Evolutionary conservation across 1,140 invertebrate species (phyloP).

Genomic region (Drosophila pectinifera): DNA sequence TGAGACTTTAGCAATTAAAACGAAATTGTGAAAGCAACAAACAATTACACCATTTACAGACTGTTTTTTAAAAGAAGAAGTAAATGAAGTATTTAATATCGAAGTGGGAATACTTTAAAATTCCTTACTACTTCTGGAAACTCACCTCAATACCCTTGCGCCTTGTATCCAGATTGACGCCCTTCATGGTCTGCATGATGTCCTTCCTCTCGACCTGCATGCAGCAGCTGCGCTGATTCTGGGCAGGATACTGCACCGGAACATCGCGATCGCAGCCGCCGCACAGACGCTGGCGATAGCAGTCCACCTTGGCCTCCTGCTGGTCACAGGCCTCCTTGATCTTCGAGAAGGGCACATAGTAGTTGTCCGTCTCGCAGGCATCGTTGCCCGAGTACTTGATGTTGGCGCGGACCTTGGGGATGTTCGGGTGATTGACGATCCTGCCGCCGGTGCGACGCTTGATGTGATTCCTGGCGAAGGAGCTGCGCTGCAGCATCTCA

Average conservation of each 20-base stretch:
- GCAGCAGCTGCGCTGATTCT: constrained; percentile 62
- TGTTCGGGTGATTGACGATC: constrained; percentile 74
- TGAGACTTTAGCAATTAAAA: not conserved
- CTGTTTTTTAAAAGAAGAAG: not conserved
- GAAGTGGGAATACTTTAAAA: no score
- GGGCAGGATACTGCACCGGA: constrained; percentile 23
- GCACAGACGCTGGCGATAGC: constrained; percentile 63
- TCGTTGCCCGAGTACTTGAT: constrained; percentile 83
- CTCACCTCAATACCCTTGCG: constrained; percentile 82
- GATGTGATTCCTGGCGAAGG: constrained; percentile 73
- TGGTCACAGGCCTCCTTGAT: constrained; percentile 67
- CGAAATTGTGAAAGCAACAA: no score
- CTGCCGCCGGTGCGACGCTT: constrained; percentile 70
- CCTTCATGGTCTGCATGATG: constrained; percentile 74
- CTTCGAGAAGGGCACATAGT: constrained; percentile 76
- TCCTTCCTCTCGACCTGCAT: constrained; percentile 75
- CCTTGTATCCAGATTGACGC: constrained; percentile 71
- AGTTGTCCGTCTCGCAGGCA: constrained; percentile 65
- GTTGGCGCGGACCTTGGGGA: constrained; percentile 79
- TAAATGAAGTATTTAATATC: no score
- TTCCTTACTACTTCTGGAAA: no score
- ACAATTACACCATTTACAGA: no score
- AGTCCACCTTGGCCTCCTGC: constrained; percentile 65
- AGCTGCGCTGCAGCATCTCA: constrained; percentile 67
- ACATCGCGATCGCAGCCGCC: constrained; percentile 36